A percentile compares a stretch with the other conserved stretches of the same genome.
Conservation (phyloP, 2,888 invertebrate species). For the Hedya salicella region DNA sequence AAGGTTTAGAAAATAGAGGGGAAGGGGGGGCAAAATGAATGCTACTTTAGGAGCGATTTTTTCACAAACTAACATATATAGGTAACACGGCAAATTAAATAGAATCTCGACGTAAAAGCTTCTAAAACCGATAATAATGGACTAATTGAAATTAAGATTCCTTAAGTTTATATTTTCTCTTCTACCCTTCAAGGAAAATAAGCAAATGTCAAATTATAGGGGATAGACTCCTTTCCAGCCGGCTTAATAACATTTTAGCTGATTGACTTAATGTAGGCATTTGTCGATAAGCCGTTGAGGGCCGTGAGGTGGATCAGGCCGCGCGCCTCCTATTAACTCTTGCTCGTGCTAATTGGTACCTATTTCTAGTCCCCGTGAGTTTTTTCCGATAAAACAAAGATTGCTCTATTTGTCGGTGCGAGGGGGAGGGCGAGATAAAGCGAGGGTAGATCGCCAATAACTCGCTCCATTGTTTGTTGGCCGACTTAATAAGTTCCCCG, state of each 20-base stretch:
- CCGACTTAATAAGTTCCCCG: conserved; percentile 82
- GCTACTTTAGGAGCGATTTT: too few relatives aligned
- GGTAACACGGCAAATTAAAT: too few relatives aligned
- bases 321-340: conserved; percentile 59
- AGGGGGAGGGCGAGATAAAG: conserved; percentile 68
- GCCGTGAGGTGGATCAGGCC: conserved; percentile 19
- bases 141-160: too few relatives aligned
- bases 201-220: too few relatives aligned
- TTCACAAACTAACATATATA: too few relatives aligned
- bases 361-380: conserved; percentile 74
- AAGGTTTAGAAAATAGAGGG: too few relatives aligned
- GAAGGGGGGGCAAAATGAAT: too few relatives aligned
- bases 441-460: conserved; percentile 82
- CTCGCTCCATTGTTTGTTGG: conserved; percentile 82
- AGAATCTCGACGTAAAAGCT: too few relatives aligned
- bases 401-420: conserved; percentile 72
- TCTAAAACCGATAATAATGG: too few relatives aligned
- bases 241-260: not conserved
- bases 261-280: conserved; percentile 2
- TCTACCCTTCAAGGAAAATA: too few relatives aligned
- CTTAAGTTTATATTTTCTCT: too few relatives aligned
- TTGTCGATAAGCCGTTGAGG: conserved; percentile 7
- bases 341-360: conserved; percentile 70
- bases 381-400: conserved; percentile 80
- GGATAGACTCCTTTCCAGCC: too few relatives aligned